Base-by-base conservation (phyloP, 2,888 invertebrate species). In the Atherix ibis region DNA sequence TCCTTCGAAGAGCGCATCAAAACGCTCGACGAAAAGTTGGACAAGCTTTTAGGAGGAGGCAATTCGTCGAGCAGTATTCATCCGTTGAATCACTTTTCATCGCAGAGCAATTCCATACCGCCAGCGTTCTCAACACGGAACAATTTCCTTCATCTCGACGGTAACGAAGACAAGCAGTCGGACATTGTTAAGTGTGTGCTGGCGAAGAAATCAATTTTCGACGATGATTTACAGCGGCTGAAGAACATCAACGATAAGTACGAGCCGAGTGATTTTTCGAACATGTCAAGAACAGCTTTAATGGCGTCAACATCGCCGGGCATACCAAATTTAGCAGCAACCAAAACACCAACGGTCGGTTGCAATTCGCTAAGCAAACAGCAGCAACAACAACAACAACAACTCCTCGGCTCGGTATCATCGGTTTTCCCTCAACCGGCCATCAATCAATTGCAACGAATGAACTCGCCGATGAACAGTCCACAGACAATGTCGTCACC, bases 131-230 rank as follows among this genome's bases (percentile, higher is more conserved):
- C 46, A 30, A 48, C 74, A 22, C 67, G 75, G 14, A 80, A 80
- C 49, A 77, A 81, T 48, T 67, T 85, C 35, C 68, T 85, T 27
- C 83, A 85, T 48, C 65, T 84, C 39, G 81, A 84, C 53, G 70
- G 82, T 40, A 73, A 76, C 49, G 78, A 81, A 51, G 71, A 83
- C 38, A 85, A 91, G 54, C 92, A 91, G 1, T 92, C 92, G 16
- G 91, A 91, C 48, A 91, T 94, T 49, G 84, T 91, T 25, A 84
- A 87, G 51, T 85, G 88, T 16, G 72, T 95, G 48, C 68, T 94
- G 49, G 87, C 91, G 4, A 87, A 88, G 58, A 77, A 83, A 42
- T 91, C 89, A 33, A 87, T 95, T 34, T 94, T 95, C 60, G 95
- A 95, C 56, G 94, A 94, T 58, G 95, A 95, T 57, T 76, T 83